These are phyloP conservation scores for Aphodius granarius DNA, from an alignment of 2,888 invertebrate species.

Conservation along the genomic window DNA sequence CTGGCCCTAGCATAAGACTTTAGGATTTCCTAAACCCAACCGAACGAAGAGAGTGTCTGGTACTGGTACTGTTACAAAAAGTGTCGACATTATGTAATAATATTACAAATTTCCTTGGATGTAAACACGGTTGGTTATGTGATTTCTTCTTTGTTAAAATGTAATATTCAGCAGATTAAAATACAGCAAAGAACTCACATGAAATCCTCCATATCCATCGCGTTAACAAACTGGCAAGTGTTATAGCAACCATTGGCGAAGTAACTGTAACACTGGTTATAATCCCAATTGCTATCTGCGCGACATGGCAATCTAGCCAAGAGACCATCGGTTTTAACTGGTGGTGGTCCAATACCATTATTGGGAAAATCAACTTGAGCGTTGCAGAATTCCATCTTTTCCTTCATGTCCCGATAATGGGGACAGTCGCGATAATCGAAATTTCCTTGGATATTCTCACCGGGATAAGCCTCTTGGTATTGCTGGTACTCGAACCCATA, in stretches of 20 bases:
- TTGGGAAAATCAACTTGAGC: background rate
- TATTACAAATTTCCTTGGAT: too few species aligned
- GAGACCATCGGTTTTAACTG: conserved; percentile 23
- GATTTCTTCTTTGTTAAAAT: too few species aligned
- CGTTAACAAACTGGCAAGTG: conserved; percentile 67
- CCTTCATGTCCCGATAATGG: background rate
- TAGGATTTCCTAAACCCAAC: too few species aligned
- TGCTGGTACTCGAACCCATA: background rate
- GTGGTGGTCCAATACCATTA: background rate
- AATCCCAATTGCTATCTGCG: conserved; percentile 61
- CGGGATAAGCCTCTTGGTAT: background rate
- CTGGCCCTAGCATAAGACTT: too few species aligned
- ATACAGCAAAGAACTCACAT: conserved; percentile 61
- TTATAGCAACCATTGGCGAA: conserved; percentile 58
- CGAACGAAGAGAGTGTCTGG: too few species aligned
- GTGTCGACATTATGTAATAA: too few species aligned
- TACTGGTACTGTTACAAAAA: too few species aligned
- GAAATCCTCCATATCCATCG: conserved; percentile 74
- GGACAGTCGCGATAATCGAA: conserved; percentile 3
- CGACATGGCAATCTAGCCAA: conserved; percentile 54
- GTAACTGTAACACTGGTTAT: conserved; percentile 67
- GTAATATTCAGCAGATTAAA: too few species aligned
- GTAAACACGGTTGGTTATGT: too few species aligned
- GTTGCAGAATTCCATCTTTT: background rate
- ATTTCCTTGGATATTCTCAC: background rate